These are phyloP conservation scores for Gastrophryne carolinensis DNA, from an alignment of 2,797 vertebrate species.

Conservation along the genomic window DNA sequence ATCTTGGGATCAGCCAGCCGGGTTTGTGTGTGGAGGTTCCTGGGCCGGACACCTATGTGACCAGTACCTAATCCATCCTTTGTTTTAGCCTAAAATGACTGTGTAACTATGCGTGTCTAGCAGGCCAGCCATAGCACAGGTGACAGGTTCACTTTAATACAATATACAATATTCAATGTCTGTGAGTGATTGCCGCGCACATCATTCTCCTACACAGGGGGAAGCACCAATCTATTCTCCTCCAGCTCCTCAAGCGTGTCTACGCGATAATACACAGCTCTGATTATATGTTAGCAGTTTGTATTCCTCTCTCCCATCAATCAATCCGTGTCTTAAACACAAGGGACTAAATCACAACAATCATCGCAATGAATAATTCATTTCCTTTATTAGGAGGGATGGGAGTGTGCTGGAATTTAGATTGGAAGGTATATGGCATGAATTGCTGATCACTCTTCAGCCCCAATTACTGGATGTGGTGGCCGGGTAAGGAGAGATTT, in stretches of 20 bases:
- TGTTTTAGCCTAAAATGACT: too few species aligned
- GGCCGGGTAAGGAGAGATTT: neutral
- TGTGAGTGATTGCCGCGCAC: neutral
- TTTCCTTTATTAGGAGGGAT: neutral
- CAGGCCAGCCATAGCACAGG: too few species aligned
- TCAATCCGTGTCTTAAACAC: neutral
- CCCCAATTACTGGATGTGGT: neutral
- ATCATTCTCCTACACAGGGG: neutral
- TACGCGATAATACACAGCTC: conserved; percentile 1
- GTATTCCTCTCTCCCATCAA: conserved; percentile 10
- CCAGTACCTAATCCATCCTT: too few species aligned
- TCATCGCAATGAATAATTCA: conserved; percentile 14
- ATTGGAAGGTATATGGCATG: neutral
- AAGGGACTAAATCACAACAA: conserved; percentile 1
- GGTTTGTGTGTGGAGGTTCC: too few species aligned
- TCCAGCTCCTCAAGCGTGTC: neutral
- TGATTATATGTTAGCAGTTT: conserved; percentile 21
- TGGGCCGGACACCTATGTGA: too few species aligned
- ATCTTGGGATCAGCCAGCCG: too few species aligned
- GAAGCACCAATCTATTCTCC: conserved; percentile 8
- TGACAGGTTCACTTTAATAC: too few species aligned
- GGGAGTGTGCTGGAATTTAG: neutral
- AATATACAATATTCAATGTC: too few species aligned
- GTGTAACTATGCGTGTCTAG: too few species aligned
- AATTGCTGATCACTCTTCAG: neutral